Conservation (phyloP, 2,113 vertebrate species). For the Oryzias javanicus region DNA sequence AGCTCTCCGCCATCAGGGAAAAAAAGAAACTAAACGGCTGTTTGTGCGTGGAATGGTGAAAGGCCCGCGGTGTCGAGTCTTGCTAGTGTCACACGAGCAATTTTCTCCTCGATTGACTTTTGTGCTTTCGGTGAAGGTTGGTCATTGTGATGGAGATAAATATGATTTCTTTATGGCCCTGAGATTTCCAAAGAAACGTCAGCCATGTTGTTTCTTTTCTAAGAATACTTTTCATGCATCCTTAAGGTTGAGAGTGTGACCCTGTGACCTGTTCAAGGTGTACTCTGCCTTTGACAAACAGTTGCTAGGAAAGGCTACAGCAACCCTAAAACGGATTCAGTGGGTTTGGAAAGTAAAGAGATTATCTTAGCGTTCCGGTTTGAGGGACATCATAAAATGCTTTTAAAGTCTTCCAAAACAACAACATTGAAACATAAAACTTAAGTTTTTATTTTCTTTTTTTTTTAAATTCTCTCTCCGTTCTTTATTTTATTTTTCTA, state of each 20-base stretch:
- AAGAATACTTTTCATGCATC: not conserved
- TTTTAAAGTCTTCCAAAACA: no score
- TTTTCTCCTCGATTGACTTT: conserved; percentile 74
- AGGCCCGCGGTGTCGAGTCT: conserved; percentile 55
- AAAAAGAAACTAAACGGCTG: conserved; percentile 55
- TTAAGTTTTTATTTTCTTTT: conserved; percentile 6
- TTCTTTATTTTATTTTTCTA: conserved; percentile 17
- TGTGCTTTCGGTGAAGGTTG: conserved; percentile 59
- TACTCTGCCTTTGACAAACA: no score
- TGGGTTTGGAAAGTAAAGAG: no score
- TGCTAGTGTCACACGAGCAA: conserved; percentile 55
- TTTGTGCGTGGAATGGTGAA: conserved; percentile 52
- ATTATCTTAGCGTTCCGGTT: no score
- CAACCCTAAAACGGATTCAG: no score
- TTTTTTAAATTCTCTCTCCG: no score
- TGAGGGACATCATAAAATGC: no score
- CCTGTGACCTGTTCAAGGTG: no score
- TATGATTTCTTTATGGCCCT: conserved; percentile 16
- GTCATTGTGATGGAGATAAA: conserved; percentile 43
- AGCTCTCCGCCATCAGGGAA: conserved; percentile 34
- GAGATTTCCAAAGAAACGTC: conserved; percentile 9
- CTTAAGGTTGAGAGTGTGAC: no score
- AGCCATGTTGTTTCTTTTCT: conserved; percentile 17
- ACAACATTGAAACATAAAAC: no score
- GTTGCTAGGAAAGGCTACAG: no score